phyloP scores from a whole-genome alignment of 2,888 invertebrate species.

The Gasteruption jaculator region DNA sequence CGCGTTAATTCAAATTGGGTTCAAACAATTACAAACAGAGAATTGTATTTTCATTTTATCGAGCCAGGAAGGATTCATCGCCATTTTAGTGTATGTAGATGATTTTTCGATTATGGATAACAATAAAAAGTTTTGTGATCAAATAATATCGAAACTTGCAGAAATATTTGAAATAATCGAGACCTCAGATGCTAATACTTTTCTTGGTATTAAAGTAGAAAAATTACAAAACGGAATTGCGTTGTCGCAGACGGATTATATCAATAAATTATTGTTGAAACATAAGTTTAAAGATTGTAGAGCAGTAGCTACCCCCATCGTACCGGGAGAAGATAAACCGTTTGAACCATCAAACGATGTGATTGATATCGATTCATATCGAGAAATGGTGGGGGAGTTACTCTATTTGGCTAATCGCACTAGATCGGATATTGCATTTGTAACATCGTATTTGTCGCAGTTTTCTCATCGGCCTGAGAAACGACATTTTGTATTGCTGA shows the following conservation, averaged over 20 bases:
- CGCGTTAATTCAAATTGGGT: not conserved
- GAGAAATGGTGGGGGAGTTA: constrained; percentile 7
- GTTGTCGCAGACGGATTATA: constrained; percentile 1
- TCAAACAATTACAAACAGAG: not conserved
- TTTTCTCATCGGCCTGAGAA: no score
- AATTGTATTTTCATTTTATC: constrained; percentile 7
- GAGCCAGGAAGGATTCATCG: not conserved
- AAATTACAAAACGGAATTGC: not conserved
- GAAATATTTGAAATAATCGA: constrained; percentile 1
- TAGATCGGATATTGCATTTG: constrained; percentile 6
- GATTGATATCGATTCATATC: not conserved
- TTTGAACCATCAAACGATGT: not conserved
- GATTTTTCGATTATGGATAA: not conserved
- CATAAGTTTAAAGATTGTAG: not conserved
- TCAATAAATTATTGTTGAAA: not conserved
- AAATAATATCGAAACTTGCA: not conserved
- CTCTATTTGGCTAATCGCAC: constrained; percentile 8
- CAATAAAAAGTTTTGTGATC: no score
- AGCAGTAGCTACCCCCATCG: constrained; percentile 1
- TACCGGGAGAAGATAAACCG: constrained; percentile 5
- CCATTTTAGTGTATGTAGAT: not conserved
- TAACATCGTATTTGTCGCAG: constrained; percentile 3
- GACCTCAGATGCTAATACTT: not conserved
- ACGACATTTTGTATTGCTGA: no score
- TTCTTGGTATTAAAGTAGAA: not conserved